Evolutionary conservation across 2,113 vertebrate species (phyloP), one percentile per base, ranked within the genome.

Genomic region (Tyto alba): DNA sequence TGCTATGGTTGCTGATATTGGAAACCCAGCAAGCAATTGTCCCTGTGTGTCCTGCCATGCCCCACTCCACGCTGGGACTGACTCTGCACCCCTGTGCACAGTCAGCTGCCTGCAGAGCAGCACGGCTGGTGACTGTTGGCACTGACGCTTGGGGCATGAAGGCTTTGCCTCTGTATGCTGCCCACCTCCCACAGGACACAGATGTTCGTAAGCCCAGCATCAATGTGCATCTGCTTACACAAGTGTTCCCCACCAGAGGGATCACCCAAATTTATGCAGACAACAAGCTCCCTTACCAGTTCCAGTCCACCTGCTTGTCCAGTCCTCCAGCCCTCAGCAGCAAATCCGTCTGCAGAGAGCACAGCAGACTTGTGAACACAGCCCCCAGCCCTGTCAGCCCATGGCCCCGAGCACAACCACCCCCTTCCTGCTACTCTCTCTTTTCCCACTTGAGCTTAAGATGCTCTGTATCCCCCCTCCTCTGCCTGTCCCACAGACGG

Each of bases 281-380:
- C 0, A 13, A 23, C 5, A 10, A 92, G 48, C 14, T 67, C 34
- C 43, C 98, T 98, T 98, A 99, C 99, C 99, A 99, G 98, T 99
- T 99, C 99, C 99, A 99, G 74, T 99, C 99, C 63, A 99, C 99
- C 43, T 96, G 95, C 90, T 99, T 93, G 92, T 99, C 99, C 97
- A 99, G 98, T 40, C 99, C 99, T 13, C 98, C 99, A 6, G 99
- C 98, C 74, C 99, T 98, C 30, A 80, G 97, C 95, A 99, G 93
- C 95, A 99, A 97, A 95, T 97, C 98, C 20, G 98, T 97, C 99
- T 99, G 97, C 34, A 98, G 94, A 78, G 82, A 90, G 95, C 77
- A 96, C 50, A 77, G 79, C 90, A 94, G 74, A 59, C 53, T 69
- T 63, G 60, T 92, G 50, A 96, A 62, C 55, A n/a, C 20, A 50